Evolutionary conservation across 2,797 vertebrate genomes (phyloP).

Genomic region (Phylloscopus collybita): DNA sequence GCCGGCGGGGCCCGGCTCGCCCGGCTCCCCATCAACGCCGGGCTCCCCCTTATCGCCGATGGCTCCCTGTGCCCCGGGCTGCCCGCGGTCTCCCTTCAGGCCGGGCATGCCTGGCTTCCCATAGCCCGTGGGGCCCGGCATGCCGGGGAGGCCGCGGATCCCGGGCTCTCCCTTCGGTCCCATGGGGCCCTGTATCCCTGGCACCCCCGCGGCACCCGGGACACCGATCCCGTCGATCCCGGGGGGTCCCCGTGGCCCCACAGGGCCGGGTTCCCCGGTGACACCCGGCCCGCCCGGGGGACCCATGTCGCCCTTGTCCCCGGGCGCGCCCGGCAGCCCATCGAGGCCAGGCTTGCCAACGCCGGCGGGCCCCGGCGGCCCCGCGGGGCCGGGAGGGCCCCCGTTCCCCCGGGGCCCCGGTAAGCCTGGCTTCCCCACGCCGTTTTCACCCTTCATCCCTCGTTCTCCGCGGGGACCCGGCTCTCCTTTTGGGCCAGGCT

Average conservation of each 20-base stretch:
- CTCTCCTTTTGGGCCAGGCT: slow-evolving; percentile 88
- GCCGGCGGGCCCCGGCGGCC: slow-evolving; percentile 82
- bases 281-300: slow-evolving; percentile 82
- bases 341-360: slow-evolving; percentile 84
- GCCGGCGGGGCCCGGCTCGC: slow-evolving; percentile 87
- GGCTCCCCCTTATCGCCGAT: slow-evolving; percentile 90
- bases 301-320: slow-evolving; percentile 89
- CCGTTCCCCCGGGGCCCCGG: slow-evolving; percentile 81
- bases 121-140: slow-evolving; percentile 89
- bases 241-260: slow-evolving; percentile 86
- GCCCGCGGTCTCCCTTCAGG: slow-evolving; percentile 91
- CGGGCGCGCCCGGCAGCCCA: slow-evolving; percentile 85
- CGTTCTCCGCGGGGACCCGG: slow-evolving; percentile 85
- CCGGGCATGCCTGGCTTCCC: slow-evolving; percentile 92
- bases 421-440: slow-evolving; percentile 89
- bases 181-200: slow-evolving; percentile 83
- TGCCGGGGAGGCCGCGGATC: slow-evolving; percentile 83
- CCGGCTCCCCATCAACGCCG: slow-evolving; percentile 85
- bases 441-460: slow-evolving; percentile 91
- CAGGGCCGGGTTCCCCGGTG: slow-evolving; percentile 81
- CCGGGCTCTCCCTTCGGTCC: slow-evolving; percentile 89
- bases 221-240: slow-evolving; percentile 85
- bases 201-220: slow-evolving; percentile 85
- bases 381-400: slow-evolving; percentile 83
- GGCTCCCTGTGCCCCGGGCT: slow-evolving; percentile 84